Base-by-base conservation (phyloP, 2,888 invertebrate species). In the Auanema freiburgensis region DNA sequence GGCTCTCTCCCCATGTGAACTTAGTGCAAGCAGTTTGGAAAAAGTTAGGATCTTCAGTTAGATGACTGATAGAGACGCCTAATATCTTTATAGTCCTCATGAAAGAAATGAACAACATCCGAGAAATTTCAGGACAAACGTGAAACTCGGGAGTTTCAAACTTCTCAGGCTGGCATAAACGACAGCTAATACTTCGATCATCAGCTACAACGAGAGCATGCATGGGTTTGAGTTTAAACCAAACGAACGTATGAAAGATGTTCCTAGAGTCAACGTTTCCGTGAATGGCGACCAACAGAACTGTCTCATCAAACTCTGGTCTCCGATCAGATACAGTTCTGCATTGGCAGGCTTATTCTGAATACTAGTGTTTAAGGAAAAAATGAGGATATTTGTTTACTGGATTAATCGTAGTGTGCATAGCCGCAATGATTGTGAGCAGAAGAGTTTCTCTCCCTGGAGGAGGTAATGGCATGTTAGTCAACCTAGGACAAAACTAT, bases 101-200 rank as follows among this genome's bases (percentile, higher is more conserved):
- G n/a, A 71, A 58, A 4, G 66, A 56, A 16, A 74, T 67, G 1
- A 74, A 50, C 1, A 69, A 41, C 67, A 76, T 70, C 49, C 72
- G 65, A n/a, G 67, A 66, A 12, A 74, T 50, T 59, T 77, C 78
- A 1, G 79, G 77, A 42, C 70, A 74, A 14, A 72, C 57, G n/a
- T 66, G 65, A 24, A 69, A 74, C 5, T 23, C 56, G 33, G 57
- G 56, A 4, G 50, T 33, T 25, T 69, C 69, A 6, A 60, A 60
- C 21, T 25, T 12, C 24, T 43, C 24, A 4, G 60, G 60, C 14
- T 60, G 21, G 44, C 54, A 41, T 18, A 60, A n/a, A 43, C 55
- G 60, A n/a, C 40, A 21, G 42, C 42, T 44, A 11, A 60, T 54
- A 54, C 60, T 60, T 43, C 60, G 44, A 12, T 53, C 53, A 10